Evolutionary conservation across 2,797 vertebrate genomes (phyloP).

Genomic region (Amniataba percoides): DNA sequence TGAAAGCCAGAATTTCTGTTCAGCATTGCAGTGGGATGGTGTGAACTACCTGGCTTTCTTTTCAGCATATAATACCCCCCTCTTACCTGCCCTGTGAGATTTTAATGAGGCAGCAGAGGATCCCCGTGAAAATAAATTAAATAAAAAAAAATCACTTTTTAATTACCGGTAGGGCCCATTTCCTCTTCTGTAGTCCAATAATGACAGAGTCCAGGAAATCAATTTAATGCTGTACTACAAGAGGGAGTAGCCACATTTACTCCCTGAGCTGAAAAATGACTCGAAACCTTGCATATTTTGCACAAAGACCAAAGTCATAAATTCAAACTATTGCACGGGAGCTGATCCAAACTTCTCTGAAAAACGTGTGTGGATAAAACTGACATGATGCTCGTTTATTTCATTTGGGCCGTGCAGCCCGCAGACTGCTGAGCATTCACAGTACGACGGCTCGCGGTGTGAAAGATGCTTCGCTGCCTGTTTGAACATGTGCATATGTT

Average conservation of each 20-base stretch:
- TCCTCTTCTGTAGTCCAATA: slow-evolving; percentile 66
- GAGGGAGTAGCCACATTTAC: slow-evolving; percentile 48
- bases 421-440: not conserved
- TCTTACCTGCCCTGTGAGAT: slow-evolving; percentile 48
- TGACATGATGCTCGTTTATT: slow-evolving; percentile 3
- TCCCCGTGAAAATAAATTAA: slow-evolving; percentile 29
- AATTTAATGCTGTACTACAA: slow-evolving; percentile 56
- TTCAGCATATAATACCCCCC: slow-evolving; percentile 53
- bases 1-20: slow-evolving; percentile 37
- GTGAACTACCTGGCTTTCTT: slow-evolving; percentile 56
- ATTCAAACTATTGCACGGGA: slow-evolving; percentile 31
- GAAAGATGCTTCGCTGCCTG: not conserved
- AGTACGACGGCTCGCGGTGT: not conserved
- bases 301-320: slow-evolving; percentile 54
- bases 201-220: slow-evolving; percentile 69
- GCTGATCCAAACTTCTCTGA: slow-evolving; percentile 18
- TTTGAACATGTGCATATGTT: not conserved
- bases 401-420: not conserved
- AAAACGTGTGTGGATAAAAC: slow-evolving; percentile 7
- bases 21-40: slow-evolving; percentile 39
- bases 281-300: slow-evolving; percentile 47
- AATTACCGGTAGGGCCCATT: slow-evolving; percentile 74
- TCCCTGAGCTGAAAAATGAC: slow-evolving; percentile 50
- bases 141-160: slow-evolving; percentile 66
- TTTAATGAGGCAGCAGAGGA: slow-evolving; percentile 66